These are phyloP conservation scores for Ptychoptera albimana DNA, from an alignment of 2,888 invertebrate genomes.

Conservation along the genomic window DNA sequence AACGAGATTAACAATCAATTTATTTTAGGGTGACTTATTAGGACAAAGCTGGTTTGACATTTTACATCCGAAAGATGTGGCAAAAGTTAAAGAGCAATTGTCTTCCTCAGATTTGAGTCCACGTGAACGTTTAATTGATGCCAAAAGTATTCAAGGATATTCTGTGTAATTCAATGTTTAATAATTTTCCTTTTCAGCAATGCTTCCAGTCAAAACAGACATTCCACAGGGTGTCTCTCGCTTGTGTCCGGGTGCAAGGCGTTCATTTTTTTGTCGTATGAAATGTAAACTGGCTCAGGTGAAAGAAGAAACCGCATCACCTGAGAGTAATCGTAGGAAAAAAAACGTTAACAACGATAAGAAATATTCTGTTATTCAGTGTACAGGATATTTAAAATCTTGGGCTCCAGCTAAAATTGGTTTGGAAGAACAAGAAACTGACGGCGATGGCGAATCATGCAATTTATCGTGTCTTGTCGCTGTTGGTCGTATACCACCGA, in stretches of 20 bases:
- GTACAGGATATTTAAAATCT: slow-evolving; percentile 84
- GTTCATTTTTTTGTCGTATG: slow-evolving; percentile 91
- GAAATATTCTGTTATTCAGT: slow-evolving; percentile 79
- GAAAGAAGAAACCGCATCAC: slow-evolving; percentile 51
- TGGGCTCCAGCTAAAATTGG: slow-evolving; percentile 71
- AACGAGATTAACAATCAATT: too few relatives aligned
- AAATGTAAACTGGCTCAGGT: slow-evolving; percentile 55
- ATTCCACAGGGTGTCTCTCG: slow-evolving; percentile 59
- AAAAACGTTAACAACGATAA: slow-evolving; percentile 46
- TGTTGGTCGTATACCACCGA: slow-evolving; percentile 58
- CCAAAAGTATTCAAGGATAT: slow-evolving; percentile 49
- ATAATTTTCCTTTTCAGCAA: slow-evolving; percentile 40
- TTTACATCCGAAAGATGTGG: slow-evolving; percentile 85
- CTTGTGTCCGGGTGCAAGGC: slow-evolving; percentile 72
- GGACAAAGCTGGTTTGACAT: slow-evolving; percentile 92
- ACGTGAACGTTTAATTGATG: slow-evolving; percentile 77
- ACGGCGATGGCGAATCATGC: slow-evolving; percentile 38
- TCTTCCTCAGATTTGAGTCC: slow-evolving; percentile 80
- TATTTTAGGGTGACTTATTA: slow-evolving; percentile 47
- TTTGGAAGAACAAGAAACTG: slow-evolving; percentile 48
- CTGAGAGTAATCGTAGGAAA: slow-evolving; percentile 48
- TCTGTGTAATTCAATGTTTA: not conserved
- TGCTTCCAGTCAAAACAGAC: slow-evolving; percentile 81
- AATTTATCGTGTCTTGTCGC: slow-evolving; percentile 80
- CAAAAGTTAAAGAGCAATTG: slow-evolving; percentile 87